Base-by-base conservation (phyloP, 2,113 vertebrate genomes). In the Ictalurus furcatus region DNA sequence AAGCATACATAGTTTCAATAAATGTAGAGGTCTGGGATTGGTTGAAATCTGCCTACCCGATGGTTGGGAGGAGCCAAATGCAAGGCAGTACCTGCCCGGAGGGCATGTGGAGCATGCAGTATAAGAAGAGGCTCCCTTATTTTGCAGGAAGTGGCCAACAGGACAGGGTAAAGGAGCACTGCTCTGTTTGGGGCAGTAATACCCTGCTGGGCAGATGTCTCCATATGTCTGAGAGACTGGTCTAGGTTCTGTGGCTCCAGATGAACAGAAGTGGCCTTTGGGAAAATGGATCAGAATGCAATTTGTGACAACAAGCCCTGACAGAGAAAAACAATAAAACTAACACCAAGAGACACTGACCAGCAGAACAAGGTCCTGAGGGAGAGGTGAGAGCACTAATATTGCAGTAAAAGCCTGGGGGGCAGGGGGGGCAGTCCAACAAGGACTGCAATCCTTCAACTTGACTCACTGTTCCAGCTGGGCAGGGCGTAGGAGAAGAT, bases 161-260 rank as follows among this genome's bases (percentile, higher is more conserved):
- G 95, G 96, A 89, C 98, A 99, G 3, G 97, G 97, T 58, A 95
- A 80, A 1, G 98, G 97, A 25, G 93, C 92, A 6, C 92, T 90
- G 0, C 94, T 96, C 28, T 97, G 97, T 17, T 78, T 59, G 28
- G 97, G 97, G 82, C 97, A 99, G 93, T 96, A 98, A 92, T 97
- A 94, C 19, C 98, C 98, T 16, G 88, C 34, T 0, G 97, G 97
- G 88, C 97, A 99, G 90, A 98, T 93, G 86, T 97, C 97, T 92
- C 98, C 98, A 85, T 93, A 94, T 52, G 85, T 54, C 90, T 93
- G 89, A 84, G 94, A 93, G 91, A 96, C 89, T 61, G 96, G 95
- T 16, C 91, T 92, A 25, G 94, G 78, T 71, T 95, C 94, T 3
- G 88, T 90, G 89, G 95, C 94, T 86, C 95, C 93, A 90, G 85